Conservation (phyloP, 1,140 invertebrate genomes). For the Drosophila saltans region DNA sequence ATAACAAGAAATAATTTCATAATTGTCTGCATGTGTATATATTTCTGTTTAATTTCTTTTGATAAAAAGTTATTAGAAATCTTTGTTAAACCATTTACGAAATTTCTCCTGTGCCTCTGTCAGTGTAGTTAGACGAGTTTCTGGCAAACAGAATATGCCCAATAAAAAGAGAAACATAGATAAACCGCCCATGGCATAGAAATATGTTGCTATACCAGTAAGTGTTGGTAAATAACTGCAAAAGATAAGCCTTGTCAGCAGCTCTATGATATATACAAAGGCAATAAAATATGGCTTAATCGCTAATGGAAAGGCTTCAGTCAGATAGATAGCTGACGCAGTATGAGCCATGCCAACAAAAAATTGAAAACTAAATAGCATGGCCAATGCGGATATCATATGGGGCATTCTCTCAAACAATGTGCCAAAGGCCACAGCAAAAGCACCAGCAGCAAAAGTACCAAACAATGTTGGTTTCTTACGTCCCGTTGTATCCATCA, state of each 20-base stretch:
- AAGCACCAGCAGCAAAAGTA: conserved; percentile 47
- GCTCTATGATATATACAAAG: conserved; percentile 53
- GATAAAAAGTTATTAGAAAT: conserved; percentile 37
- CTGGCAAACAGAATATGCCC: conserved; percentile 66
- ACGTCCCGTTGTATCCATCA: conserved; percentile 64
- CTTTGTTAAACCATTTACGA: conserved; percentile 65
- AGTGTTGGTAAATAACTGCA: conserved; percentile 31
- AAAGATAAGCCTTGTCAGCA: conserved; percentile 45
- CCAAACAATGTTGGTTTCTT: conserved; percentile 65
- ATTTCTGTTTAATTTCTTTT: background rate
- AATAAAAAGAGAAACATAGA: conserved; percentile 60
- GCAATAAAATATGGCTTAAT: conserved; percentile 66
- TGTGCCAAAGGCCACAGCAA: conserved; percentile 60
- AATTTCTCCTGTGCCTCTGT: conserved; percentile 64
- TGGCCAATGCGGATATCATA: conserved; percentile 48
- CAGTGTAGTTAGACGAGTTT: conserved; percentile 56
- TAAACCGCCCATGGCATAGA: conserved; percentile 52
- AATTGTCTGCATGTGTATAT: background rate
- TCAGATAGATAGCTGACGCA: conserved; percentile 66
- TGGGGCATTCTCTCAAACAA: conserved; percentile 35
- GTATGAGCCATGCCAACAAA: conserved; percentile 56
- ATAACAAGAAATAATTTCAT: background rate
- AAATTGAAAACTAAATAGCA: conserved; percentile 61
- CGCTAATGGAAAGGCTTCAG: conserved; percentile 68
- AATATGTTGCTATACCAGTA: conserved; percentile 42